phyloP scores from a whole-genome alignment of 2,888 invertebrate genomes.

The Tubulanus polymorphus region DNA sequence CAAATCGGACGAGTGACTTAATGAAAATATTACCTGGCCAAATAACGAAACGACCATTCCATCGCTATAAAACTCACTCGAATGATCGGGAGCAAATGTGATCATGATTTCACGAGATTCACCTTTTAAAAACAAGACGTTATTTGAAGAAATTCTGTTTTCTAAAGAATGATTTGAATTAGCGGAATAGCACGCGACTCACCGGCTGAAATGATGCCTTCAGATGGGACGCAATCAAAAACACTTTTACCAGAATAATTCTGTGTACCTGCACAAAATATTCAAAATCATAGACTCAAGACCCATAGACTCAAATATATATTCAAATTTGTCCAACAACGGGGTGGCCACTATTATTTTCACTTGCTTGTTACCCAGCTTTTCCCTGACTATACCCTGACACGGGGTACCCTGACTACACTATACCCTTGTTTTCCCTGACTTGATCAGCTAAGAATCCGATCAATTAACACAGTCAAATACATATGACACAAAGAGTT shows the following conservation, averaged over 20 bases:
- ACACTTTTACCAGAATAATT: conserved; percentile 50
- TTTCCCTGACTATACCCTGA: too few relatives aligned
- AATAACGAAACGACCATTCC: conserved; percentile 47
- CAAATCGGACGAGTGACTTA: too few relatives aligned
- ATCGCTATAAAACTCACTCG: conserved; percentile 48
- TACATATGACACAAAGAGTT: too few relatives aligned
- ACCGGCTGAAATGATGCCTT: conserved; percentile 44
- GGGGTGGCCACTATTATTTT: too few relatives aligned
- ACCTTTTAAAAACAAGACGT: conserved; percentile 27
- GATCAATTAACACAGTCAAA: too few relatives aligned
- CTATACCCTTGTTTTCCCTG: too few relatives aligned
- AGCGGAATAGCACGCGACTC: neutral
- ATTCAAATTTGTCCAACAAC: too few relatives aligned
- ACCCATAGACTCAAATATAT: too few relatives aligned
- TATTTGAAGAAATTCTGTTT: neutral
- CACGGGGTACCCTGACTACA: too few relatives aligned
- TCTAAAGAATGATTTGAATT: neutral
- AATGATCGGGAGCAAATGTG: conserved; percentile 52
- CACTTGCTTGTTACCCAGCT: too few relatives aligned
- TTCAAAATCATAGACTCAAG: too few relatives aligned
- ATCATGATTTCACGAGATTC: conserved; percentile 42
- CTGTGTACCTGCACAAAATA: conserved; percentile 37
- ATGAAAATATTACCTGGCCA: conserved; percentile 40
- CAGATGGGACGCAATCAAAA: conserved; percentile 50
- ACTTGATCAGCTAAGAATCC: too few relatives aligned